Base-by-base conservation (phyloP, 2,797 vertebrate genomes). In the Hydrocynus forskahlii region DNA sequence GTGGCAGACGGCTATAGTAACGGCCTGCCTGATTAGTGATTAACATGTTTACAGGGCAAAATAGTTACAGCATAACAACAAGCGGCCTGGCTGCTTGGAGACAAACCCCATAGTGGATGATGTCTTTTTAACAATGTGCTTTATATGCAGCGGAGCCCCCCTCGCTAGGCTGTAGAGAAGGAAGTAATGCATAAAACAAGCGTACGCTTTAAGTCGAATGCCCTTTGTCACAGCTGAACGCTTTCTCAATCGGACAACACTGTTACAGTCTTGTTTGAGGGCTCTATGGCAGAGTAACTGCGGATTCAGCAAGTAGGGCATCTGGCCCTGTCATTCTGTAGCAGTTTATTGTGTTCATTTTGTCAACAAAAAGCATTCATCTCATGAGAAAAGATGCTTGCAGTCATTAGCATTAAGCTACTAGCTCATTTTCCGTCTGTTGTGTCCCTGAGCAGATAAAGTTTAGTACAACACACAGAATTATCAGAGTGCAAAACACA, bases 1-100 rank as follows among this genome's bases (percentile, higher is more conserved):
- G 87, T 83, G 84, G 84, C 82, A 86, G 85, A 85, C 85, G 87
- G 85, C 76, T 83, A 87, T 88, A 89, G 89, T 89, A 91, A 91
- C 81, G 82, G 86, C 83, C 84, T 77, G 67, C 84, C 86, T 91
- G 91, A 93, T 92, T 92, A 89, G 90, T 92, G 92, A 92, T 92
- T 92, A 90, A 91, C 90, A 91, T 92, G 92, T 92, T 93, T 92
- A 92, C 89, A 84, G 77, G 78, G 86, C 25, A 13, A 88, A 86
- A 91, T 82, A 83, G 88, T 90, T 89, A 83, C 86, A 82, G 75
- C 79, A 75, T 80, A 86, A 76, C 79, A 66, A 67, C 70, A 83
- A 81, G 82, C 2, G 25, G 86, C 79, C 79, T 78, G 84, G 76
- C 79, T 73, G 78, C 79, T 43, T 81, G 45, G 14, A 85, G 85